Base-by-base conservation (phyloP, 1,140 invertebrate genomes). In the Idris sp. region DNA sequence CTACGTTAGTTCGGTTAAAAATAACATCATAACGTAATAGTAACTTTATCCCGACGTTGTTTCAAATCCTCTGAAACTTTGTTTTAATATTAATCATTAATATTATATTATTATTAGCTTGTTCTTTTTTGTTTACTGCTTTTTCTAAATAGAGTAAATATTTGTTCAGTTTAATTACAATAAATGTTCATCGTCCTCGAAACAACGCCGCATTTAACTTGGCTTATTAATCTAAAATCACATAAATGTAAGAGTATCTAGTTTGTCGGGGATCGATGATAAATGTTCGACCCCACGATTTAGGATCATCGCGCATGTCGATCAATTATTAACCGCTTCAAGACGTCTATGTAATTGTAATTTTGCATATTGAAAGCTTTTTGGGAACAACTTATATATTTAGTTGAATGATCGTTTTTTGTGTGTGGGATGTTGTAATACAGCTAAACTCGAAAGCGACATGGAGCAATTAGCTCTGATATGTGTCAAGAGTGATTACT, bases 1-100 rank as follows among this genome's bases (percentile, higher is more conserved):
- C 79, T 83, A 83, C 75, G 82, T 86, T 84, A 84, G 81, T 84
- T 81, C 81, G 77, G 84, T 84, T 84, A 84, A 83, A 82, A 86
- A 75, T 86, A 84, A 84, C 79, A 78, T 81, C 81, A 79, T 86
- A 86, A 84, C 62, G 76, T 84, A 84, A 84, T 84, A 84, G 83
- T 84, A 86, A 86, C 84, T 86, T 86, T 81, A 85, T 79, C 74
- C 77, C 79, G 80, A 76, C 67, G 77, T 76, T 79, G 78, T 78
- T 65, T 80, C 68, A 65, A 15, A 11, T 7, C 11, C 35, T 43
- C 22, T 22, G 19, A 22, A 22, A n/a, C 14, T 5, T 61, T 65
- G 33, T 48, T 44, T 19, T 28, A 22, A 2, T 22, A 4, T 22
- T 22, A 6, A 2, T 22, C 19, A 2, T 4, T 22, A 22, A 4